phyloP scores from a whole-genome alignment of 2,797 vertebrate genomes.

The Clamator glandarius region DNA sequence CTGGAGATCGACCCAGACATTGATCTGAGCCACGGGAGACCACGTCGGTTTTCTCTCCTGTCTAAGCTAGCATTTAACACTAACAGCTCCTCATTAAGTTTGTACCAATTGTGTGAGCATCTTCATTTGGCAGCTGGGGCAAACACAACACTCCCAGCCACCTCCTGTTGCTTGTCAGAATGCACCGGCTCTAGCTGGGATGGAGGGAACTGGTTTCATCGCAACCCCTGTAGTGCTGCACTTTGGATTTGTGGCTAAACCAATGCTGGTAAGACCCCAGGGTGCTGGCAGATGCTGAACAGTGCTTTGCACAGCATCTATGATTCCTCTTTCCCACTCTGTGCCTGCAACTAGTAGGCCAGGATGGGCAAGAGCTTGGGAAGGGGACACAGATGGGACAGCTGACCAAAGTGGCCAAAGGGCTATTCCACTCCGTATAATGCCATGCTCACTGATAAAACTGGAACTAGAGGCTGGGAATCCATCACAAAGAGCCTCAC shows the following conservation, averaged over 20 bases:
- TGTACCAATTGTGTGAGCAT: neutral
- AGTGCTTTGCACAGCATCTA: neutral
- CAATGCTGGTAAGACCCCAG: neutral
- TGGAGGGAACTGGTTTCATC: neutral
- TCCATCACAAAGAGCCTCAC: neutral
- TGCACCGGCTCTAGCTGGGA: neutral
- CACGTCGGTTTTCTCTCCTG: accelerated
- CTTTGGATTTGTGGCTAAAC: neutral
- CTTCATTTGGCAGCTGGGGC: neutral
- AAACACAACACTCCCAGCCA: neutral
- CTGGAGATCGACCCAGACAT: neutral
- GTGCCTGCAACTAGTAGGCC: neutral
- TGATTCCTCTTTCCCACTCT: neutral
- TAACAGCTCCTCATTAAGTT: neutral
- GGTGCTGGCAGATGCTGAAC: neutral
- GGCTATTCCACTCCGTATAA: neutral
- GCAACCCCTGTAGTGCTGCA: neutral
- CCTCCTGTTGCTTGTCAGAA: neutral
- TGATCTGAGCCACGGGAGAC: neutral
- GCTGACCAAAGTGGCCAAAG: neutral
- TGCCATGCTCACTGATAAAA: neutral
- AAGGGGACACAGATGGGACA: neutral
- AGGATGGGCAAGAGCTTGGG: neutral
- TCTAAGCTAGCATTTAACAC: neutral
- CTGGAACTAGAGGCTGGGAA: neutral